Evolutionary conservation across 2,113 vertebrate genomes (phyloP).

Genomic region (Pteropus alecto): DNA sequence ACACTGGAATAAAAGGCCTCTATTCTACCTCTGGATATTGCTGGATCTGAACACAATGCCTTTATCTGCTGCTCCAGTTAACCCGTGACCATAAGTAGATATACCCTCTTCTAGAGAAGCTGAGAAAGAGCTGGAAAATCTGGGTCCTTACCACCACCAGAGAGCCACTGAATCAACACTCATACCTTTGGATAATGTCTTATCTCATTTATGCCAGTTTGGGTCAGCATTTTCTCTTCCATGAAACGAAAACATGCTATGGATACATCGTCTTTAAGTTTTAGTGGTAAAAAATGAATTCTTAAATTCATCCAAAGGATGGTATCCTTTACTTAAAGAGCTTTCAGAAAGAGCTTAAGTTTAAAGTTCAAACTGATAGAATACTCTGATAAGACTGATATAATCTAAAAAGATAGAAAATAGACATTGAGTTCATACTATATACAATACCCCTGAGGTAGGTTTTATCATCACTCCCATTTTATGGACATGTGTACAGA

Average conservation of each 20-base stretch:
- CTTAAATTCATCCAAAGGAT: not conserved
- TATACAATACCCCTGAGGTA: not conserved
- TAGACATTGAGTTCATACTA: not conserved
- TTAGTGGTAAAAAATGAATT: not conserved
- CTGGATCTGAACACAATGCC: not conserved
- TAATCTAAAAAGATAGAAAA: not conserved
- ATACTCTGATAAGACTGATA: not conserved
- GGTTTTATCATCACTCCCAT: not conserved
- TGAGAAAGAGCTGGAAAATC: not conserved
- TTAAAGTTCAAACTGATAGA: not conserved
- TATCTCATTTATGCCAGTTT: not conserved
- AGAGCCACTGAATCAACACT: not conserved
- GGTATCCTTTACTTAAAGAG: not conserved
- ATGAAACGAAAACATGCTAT: not conserved
- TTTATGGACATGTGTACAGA: not conserved
- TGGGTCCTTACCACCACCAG: not conserved
- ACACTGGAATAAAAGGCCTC: not conserved
- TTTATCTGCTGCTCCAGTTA: not conserved
- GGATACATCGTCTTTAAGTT: not conserved
- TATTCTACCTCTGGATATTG: not conserved
- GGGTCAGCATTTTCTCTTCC: not conserved
- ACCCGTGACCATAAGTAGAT: not conserved
- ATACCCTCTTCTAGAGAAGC: not conserved
- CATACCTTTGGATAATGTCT: not conserved
- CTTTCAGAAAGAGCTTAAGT: not conserved